phyloP scores from a whole-genome alignment of 2,888 invertebrate species.

The Meiosimyza decipiens region DNA sequence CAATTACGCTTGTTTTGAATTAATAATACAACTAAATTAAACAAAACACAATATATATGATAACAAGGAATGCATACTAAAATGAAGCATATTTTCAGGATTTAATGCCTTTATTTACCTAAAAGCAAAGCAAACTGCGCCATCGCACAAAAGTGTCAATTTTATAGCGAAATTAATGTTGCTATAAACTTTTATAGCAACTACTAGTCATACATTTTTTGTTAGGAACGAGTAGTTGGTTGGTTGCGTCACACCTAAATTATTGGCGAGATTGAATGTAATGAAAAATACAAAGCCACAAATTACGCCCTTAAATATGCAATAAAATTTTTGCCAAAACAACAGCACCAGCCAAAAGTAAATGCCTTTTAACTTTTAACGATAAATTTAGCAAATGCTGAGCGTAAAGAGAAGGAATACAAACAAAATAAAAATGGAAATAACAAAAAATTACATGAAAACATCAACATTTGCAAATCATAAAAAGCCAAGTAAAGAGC shows the following conservation, averaged over 20 bases:
- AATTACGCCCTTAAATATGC: slow-evolving; percentile 31
- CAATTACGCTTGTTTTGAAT: slow-evolving; percentile 16
- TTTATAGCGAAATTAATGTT: no score
- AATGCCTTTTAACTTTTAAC: no score
- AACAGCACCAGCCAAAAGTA: neutral
- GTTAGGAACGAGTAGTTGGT: neutral
- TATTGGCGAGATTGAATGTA: slow-evolving; percentile 4
- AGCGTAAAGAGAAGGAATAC: no score
- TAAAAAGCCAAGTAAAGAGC: slow-evolving; percentile 47
- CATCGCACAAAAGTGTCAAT: no score
- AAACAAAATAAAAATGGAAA: slow-evolving; percentile 6
- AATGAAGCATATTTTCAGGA: no score
- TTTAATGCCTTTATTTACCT: no score
- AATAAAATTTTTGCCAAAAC: slow-evolving; percentile 10
- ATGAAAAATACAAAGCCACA: slow-evolving; percentile 10
- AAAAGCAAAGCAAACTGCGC: no score
- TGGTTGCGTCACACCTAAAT: slow-evolving; percentile 9
- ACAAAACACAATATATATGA: no score
- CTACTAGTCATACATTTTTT: neutral
- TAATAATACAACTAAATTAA: slow-evolving; percentile 7
- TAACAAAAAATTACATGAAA: slow-evolving; percentile 17
- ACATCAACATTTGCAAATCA: slow-evolving; percentile 57
- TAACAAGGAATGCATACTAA: no score
- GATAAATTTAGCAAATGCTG: no score
- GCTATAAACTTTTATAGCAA: slow-evolving; percentile 5